Conservation (phyloP, 2,888 invertebrate species). For the Neoitamus cyanurus region DNA sequence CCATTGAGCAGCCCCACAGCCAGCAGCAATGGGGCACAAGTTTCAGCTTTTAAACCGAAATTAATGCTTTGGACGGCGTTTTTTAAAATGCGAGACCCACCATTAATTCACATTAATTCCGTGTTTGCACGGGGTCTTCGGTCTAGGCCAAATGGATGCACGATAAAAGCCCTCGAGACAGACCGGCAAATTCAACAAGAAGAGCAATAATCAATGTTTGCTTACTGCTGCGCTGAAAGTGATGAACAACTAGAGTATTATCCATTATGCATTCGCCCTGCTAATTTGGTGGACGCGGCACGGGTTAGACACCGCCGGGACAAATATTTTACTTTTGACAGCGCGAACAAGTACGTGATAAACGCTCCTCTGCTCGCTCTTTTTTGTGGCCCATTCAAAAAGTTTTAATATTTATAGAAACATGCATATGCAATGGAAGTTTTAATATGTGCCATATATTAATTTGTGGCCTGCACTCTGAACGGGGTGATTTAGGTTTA, state of each 20-base stretch:
- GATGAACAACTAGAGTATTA: constrained; percentile 24
- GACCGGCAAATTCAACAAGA: constrained; percentile 14
- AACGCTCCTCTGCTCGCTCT: background rate
- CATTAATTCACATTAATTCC: constrained; percentile 48
- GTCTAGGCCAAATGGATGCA: background rate
- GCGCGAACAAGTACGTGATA: background rate
- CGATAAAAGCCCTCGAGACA: constrained; percentile 40
- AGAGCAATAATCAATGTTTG: constrained; percentile 43
- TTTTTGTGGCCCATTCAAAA: background rate
- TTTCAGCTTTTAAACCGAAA: constrained; percentile 45
- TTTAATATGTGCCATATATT: background rate
- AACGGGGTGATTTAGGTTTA: background rate
- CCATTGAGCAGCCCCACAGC: background rate
- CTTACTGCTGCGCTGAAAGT: constrained; percentile 5
- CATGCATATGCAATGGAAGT: background rate
- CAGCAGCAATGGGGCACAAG: background rate
- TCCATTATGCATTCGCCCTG: background rate
- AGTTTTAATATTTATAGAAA: background rate
- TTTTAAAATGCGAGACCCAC: constrained; percentile 33
- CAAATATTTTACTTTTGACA: constrained; percentile 21
- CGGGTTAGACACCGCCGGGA: constrained; percentile 20
- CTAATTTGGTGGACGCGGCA: constrained; percentile 8
- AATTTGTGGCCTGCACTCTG: background rate
- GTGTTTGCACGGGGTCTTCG: constrained; percentile 32
- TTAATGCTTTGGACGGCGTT: constrained; percentile 45